Evolutionary conservation across 2,888 invertebrate genomes (phyloP), one percentile per base, ranked within the genome.

Genomic region (Hedychridium roseum): DNA sequence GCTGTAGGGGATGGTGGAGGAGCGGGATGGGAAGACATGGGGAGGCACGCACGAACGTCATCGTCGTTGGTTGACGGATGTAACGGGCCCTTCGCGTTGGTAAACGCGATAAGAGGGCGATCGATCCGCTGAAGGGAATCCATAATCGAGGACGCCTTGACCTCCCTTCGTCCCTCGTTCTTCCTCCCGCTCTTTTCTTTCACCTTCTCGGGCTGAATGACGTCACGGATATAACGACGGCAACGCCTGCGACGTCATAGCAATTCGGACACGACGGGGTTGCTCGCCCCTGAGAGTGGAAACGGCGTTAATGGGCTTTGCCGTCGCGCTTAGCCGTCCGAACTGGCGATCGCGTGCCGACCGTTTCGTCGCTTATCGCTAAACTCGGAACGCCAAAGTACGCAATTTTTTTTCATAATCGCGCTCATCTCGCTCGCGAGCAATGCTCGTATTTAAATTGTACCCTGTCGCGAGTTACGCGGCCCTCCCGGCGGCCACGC

Each of bases 301-400:
- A 66, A 58, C 48, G 52, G 41, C 58, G 62, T 50, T 54, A 61
- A 64, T 55, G 54, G 54, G 34, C 43, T 47, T 27, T 12, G 27
- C 9, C 27, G 2, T 23, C 23, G 40, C 42, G 44, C 30, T 21
- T 51, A 39, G 43, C n/a, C n/a, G n/a, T n/a, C 45, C 45, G 49
- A 36, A 47, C 42, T 15, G 40, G 39, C 34, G 50, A 35, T 70
- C 54, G 70, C 70, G 70, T 69, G 70, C 44, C 42, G 41, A 30
- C 39, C 51, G 50, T 57, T 61, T 49, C 36, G 48, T 56, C 44
- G 38, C 54, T 54, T 60, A 64, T 68, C 60, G 53, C 53, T 27
- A 21, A 16, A 32, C 30, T 26, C 23, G 28, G 32, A 45, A 26
- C 11, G 31, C 32, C 31, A 27, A 43, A 47, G 31, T 46, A 50